Evolutionary conservation across 2,113 vertebrate genomes (phyloP), one percentile per base, ranked within the genome.

Genomic region (Xiphophorus hellerii): DNA sequence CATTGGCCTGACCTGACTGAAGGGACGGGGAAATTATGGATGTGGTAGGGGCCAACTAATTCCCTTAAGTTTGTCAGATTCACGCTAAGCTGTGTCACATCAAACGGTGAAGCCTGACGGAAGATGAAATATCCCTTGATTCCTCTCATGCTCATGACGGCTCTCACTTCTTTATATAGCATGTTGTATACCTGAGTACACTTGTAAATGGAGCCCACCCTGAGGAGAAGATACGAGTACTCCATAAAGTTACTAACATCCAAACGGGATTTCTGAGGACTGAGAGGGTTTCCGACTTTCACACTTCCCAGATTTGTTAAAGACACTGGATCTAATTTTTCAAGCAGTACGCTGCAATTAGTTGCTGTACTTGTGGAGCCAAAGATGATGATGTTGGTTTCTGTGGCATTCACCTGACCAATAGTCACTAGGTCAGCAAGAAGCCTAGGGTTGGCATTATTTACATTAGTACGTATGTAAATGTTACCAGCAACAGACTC

Each of bases 11-110:
- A 74, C 1, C 72, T 84, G 51, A 90, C 69, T 65, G 89, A 79
- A 9, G 93, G 94, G 3, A 95, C 33, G 1, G 95, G 95, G 48
- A 94, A 95, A 25, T 71, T 14, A 66, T 96, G 95, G 42, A 96
- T 91, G 13, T 95, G 93, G 66, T 92, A 96, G 3, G 78, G 69
- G 0, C 82, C 86, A 2, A 93, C 92, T 62, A 31, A 78, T 10
- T 42, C 62, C 31, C 73, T 31, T 33, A 95, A 86, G 64, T 94
- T 93, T 1, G 74, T 87, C 70, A 96, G 78, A 73, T 94, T 93
- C 13, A 95, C 62, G 1, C 8, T 81, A 12, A 95, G 3, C 54
- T 87, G 66, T 17, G 95, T 96, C 5, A 82, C 64, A 31, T 95
- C 93, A 73, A 96, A 96, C 0, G 94, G 93, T 12, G 95, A 96